These are phyloP conservation scores for Takifugu ocellatus DNA, from an alignment of 2,797 vertebrate species.

Conservation along the genomic window DNA sequence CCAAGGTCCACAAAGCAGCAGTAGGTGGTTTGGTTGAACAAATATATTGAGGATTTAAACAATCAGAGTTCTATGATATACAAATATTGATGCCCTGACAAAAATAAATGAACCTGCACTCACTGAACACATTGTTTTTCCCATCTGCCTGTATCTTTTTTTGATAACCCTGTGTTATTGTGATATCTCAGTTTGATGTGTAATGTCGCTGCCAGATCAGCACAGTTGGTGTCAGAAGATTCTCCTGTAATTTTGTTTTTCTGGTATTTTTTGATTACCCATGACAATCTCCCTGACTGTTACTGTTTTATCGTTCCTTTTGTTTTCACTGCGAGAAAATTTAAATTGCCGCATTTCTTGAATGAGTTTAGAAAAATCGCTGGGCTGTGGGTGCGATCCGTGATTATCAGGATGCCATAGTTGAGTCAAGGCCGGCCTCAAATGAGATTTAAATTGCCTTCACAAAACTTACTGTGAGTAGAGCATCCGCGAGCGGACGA, in stretches of 20 bases:
- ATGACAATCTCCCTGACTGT: slow-evolving; percentile 44
- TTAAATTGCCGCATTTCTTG: slow-evolving; percentile 17
- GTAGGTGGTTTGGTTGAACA: no score
- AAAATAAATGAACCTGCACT: no score
- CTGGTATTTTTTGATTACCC: slow-evolving; percentile 27
- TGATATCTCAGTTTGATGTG: slow-evolving; percentile 20
- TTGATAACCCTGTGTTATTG: background rate
- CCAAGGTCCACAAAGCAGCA: no score
- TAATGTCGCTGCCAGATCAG: slow-evolving; percentile 38
- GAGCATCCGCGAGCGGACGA: slow-evolving; percentile 93
- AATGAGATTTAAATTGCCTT: slow-evolving; percentile 4
- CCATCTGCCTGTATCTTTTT: background rate
- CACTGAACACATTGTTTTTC: no score
- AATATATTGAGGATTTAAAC: no score
- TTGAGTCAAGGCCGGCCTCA: slow-evolving; percentile 8
- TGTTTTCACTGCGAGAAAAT: slow-evolving; percentile 40
- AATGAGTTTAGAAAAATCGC: slow-evolving; percentile 16
- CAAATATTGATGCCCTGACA: no score
- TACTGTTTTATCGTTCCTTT: slow-evolving; percentile 41
- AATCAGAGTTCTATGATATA: no score
- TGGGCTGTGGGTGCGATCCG: slow-evolving; percentile 4
- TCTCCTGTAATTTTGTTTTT: slow-evolving; percentile 29
- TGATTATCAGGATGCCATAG: slow-evolving; percentile 1
- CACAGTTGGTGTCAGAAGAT: slow-evolving; percentile 15
- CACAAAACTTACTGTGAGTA: slow-evolving; percentile 92